Conservation (phyloP, 2,113 vertebrate species). For the Pseudorhombus dupliciocellatus region DNA sequence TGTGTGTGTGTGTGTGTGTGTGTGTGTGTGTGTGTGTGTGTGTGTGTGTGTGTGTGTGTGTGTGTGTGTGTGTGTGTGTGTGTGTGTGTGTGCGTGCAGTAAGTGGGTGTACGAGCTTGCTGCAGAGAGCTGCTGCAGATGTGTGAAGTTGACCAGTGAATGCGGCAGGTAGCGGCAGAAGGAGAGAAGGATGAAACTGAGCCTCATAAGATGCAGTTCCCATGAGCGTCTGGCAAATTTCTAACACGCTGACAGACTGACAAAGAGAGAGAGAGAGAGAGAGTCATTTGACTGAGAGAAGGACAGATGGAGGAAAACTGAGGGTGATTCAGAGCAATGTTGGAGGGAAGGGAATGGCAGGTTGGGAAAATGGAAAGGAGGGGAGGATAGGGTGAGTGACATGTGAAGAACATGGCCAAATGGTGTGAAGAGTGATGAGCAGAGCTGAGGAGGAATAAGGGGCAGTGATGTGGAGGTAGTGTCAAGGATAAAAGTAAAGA, state of each 20-base stretch:
- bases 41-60: constrained; percentile 14
- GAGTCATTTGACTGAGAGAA: constrained; percentile 31
- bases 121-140: constrained; percentile 75
- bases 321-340: constrained; percentile 49
- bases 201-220: constrained; percentile 38
- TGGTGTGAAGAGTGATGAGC: constrained; percentile 31
- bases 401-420: constrained; percentile 32
- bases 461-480: background rate
- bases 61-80: constrained; percentile 12
- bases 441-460: constrained; percentile 7
- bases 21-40: constrained; percentile 18
- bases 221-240: constrained; percentile 44
- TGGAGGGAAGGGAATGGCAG: constrained; percentile 30
- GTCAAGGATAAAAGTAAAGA: background rate
- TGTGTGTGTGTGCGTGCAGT: constrained; percentile 29
- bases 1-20: constrained; percentile 16
- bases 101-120: constrained; percentile 65
- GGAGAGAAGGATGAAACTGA: constrained; percentile 20
- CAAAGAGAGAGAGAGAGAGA: constrained; percentile 39
- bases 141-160: constrained; percentile 74
- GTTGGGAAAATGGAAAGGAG: constrained; percentile 30
- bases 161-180: constrained; percentile 73
- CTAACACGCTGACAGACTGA: constrained; percentile 42
- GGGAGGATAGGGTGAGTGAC: constrained; percentile 44
- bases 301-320: constrained; percentile 59